phyloP scores from a whole-genome alignment of 2,113 vertebrate genomes.

The Cathartes aura region DNA sequence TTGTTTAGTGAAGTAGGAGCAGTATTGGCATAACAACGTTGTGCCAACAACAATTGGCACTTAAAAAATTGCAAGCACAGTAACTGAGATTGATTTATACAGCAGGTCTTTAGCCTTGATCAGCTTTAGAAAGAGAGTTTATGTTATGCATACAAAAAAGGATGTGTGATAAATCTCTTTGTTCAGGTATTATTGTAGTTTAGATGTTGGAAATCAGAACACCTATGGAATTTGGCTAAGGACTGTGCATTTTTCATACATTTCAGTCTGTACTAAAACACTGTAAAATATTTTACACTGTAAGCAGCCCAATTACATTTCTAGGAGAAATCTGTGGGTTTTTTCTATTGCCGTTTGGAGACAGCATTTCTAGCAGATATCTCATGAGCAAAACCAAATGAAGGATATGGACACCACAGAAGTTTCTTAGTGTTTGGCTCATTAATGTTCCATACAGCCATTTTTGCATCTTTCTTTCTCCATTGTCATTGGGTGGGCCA shows the following conservation, averaged over 20 bases:
- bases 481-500: neutral
- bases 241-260: neutral
- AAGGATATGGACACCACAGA: neutral
- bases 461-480: neutral
- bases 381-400: neutral
- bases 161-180: neutral
- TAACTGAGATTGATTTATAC: neutral
- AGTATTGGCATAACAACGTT: neutral
- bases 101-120: neutral
- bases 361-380: neutral
- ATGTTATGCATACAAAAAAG: neutral
- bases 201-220: neutral
- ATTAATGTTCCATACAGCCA: neutral
- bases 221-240: neutral
- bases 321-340: neutral
- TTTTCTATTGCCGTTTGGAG: neutral
- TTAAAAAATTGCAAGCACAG: neutral
- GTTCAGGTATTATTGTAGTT: neutral
- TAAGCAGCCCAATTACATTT: neutral
- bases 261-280: constrained; percentile 13
- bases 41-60: no score
- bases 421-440: neutral
- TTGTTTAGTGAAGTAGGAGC: neutral
- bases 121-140: neutral
- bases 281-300: neutral